phyloP scores from a whole-genome alignment of 2,797 vertebrate genomes.

The Anabas testudineus region DNA sequence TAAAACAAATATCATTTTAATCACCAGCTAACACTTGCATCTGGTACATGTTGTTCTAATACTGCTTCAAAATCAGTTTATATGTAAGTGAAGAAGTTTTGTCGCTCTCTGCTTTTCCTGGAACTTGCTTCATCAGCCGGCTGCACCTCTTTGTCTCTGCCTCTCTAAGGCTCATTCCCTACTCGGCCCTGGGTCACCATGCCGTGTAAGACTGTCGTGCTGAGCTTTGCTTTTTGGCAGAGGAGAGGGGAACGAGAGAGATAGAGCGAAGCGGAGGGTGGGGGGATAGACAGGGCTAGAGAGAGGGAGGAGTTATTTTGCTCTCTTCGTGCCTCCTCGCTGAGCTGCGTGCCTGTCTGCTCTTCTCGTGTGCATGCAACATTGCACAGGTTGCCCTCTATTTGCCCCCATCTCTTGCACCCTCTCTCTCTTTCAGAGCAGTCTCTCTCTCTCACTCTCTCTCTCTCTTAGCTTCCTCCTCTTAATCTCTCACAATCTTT shows the following conservation, averaged over 20 bases:
- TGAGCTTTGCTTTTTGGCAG: constrained; percentile 53
- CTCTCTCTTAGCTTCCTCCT: constrained; percentile 18
- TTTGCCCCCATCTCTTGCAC: constrained; percentile 67
- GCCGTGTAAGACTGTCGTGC: constrained; percentile 48
- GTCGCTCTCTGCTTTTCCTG: constrained; percentile 5
- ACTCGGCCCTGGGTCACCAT: constrained; percentile 44
- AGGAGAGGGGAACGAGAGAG: constrained; percentile 20
- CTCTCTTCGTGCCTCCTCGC: constrained; percentile 66
- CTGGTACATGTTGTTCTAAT: no score
- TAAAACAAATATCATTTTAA: no score
- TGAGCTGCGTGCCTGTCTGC: constrained; percentile 74
- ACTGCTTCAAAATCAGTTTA: no score
- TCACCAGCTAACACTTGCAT: no score
- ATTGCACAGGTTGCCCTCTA: constrained; percentile 72
- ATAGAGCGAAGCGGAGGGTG: background rate
- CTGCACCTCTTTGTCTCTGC: background rate
- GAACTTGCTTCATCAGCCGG: constrained; percentile 1
- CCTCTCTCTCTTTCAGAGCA: constrained; percentile 21
- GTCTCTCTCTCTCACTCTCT: constrained; percentile 29
- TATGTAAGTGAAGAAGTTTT: background rate
- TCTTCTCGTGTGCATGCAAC: constrained; percentile 72
- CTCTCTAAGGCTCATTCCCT: background rate
- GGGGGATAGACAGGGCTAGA: background rate
- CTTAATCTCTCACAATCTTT: constrained; percentile 61
- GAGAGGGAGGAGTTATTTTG: constrained; percentile 54